Evolutionary conservation across 2,113 vertebrate genomes (phyloP).

Genomic region (Tychaedon coryphoeus): DNA sequence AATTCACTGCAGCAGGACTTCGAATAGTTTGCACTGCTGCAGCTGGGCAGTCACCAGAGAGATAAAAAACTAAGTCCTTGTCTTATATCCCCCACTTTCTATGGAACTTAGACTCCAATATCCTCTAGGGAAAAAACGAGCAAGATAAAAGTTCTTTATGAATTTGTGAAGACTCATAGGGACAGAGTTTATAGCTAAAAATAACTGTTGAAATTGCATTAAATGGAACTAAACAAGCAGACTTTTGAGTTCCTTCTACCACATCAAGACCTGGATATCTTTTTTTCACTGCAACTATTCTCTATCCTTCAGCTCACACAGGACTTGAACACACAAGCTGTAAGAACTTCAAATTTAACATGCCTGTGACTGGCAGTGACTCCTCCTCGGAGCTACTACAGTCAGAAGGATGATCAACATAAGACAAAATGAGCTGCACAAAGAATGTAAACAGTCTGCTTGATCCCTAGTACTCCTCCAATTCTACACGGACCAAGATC

Average conservation of each 20-base stretch:
- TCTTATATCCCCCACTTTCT: not conserved
- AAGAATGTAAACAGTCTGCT: constrained; percentile 11
- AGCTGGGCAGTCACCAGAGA: not conserved
- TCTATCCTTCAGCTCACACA: not conserved
- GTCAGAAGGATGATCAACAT: not conserved
- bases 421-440: not conserved
- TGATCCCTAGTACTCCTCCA: not conserved
- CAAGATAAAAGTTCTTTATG: not conserved
- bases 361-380: not conserved
- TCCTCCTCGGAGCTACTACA: not conserved
- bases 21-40: not conserved
- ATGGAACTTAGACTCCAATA: not conserved
- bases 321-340: not conserved
- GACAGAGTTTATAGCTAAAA: not conserved
- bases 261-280: not conserved
- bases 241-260: not conserved
- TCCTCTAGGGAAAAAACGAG: not conserved
- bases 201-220: not conserved
- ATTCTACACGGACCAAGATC: not conserved
- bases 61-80: not conserved
- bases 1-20: not conserved
- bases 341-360: not conserved
- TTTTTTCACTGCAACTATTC: not conserved
- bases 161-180: not conserved
- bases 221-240: not conserved